A percentile compares a stretch with the other conserved stretches of the same genome.
These are phyloP conservation scores for Ceraclea dissimilis DNA, from an alignment of 2,888 invertebrate species.

Conservation along the genomic window DNA sequence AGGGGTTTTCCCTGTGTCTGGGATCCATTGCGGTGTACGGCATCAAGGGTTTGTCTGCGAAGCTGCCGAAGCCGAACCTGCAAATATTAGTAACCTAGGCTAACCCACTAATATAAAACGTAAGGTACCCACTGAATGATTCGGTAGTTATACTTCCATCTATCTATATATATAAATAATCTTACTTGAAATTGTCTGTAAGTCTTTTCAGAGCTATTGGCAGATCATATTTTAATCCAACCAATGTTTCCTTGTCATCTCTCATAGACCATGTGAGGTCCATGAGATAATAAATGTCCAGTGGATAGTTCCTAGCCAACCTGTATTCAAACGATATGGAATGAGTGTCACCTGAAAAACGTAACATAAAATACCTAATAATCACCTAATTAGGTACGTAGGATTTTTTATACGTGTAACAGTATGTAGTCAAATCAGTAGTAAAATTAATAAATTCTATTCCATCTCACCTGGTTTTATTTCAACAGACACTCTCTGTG, in stretches of 20 bases:
- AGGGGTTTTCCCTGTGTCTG: slow-evolving; percentile 52
- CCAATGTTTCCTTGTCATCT: slow-evolving; percentile 74
- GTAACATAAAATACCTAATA: neutral
- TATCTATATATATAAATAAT: too few species aligned
- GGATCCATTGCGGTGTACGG: slow-evolving; percentile 56
- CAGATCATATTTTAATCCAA: slow-evolving; percentile 55
- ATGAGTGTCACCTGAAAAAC: slow-evolving; percentile 48
- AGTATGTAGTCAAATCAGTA: neutral
- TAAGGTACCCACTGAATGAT: too few species aligned
- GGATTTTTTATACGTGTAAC: neutral
- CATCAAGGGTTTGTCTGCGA: slow-evolving; percentile 72
- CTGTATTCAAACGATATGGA: slow-evolving; percentile 59
- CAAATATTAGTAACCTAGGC: slow-evolving; percentile 15
- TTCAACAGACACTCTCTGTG: slow-evolving; percentile 52
- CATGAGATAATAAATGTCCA: slow-evolving; percentile 88
- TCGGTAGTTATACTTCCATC: too few species aligned
- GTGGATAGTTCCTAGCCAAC: slow-evolving; percentile 75
- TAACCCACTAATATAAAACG: neutral
- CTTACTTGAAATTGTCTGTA: slow-evolving; percentile 60
- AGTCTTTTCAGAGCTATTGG: slow-evolving; percentile 53
- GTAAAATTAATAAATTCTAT: neutral
- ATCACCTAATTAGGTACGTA: neutral
- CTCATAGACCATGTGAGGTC: slow-evolving; percentile 87
- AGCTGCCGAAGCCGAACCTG: slow-evolving; percentile 66
- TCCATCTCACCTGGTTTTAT: slow-evolving; percentile 52